A percentile compares a stretch with the other conserved stretches of the same genome.
Evolutionary conservation across 30 jellyfish, hydroid and myxozoan genomes (phyloP).

Genomic region (Clytia hemisphaerica): DNA sequence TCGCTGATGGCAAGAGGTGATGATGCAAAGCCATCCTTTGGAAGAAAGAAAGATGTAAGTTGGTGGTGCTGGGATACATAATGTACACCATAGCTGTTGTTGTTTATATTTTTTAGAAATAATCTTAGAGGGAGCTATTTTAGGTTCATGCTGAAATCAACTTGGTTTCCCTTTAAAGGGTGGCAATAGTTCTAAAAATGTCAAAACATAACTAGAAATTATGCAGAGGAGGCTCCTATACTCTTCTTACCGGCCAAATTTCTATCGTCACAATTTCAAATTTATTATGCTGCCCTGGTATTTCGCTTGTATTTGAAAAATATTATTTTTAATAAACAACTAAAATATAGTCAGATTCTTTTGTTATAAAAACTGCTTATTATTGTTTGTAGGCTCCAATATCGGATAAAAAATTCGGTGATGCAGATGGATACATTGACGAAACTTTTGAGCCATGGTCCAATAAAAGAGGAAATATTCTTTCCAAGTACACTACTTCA

Average conservation of each 20-base stretch:
- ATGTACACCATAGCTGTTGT: too few species aligned
- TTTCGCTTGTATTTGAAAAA: too few species aligned
- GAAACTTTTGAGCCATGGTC: slow-evolving; percentile 91
- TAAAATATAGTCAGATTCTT: background rate
- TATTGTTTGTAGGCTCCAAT: background rate
- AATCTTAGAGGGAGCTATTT: too few species aligned
- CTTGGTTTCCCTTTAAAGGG: too few species aligned
- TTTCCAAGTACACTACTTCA: slow-evolving; percentile 82
- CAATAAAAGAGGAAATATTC: slow-evolving; percentile 48
- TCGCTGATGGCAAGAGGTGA: slow-evolving; percentile 56
- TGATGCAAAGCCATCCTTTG: slow-evolving; percentile 28
- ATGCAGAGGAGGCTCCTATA: too few species aligned
- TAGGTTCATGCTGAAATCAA: too few species aligned
- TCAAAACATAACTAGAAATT: too few species aligned
- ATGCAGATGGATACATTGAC: slow-evolving; percentile 49
- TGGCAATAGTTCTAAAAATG: background rate
- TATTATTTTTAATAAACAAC: background rate
- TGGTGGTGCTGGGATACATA: too few species aligned
- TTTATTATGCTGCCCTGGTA: too few species aligned
- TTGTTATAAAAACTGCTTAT: background rate
- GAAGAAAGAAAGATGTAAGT: slow-evolving; percentile 38
- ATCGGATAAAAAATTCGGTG: slow-evolving; percentile 36
- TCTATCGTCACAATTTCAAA: too few species aligned
- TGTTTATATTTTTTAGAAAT: too few species aligned
- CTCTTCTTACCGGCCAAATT: too few species aligned